Evolutionary conservation across 2,888 invertebrate genomes (phyloP).

Genomic region (Scaptomyza caliginosa): DNA sequence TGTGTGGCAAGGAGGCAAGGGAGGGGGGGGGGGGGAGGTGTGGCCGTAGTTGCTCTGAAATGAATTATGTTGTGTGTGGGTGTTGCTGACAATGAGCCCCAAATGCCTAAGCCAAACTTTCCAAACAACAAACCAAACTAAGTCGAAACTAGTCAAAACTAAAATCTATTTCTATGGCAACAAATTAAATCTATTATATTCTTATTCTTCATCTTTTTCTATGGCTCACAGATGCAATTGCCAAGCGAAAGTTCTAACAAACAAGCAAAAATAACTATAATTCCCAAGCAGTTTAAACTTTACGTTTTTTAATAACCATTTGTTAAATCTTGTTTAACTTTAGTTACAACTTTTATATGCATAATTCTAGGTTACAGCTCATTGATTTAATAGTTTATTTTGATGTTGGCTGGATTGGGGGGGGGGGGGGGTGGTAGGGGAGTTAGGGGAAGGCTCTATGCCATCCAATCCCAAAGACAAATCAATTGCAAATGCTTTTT

Average conservation of each 20-base stretch:
- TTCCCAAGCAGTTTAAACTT: slow-evolving; percentile 9
- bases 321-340: background rate
- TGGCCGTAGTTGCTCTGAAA: slow-evolving; percentile 18
- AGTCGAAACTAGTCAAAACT: slow-evolving; percentile 34
- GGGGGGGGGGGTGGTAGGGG: background rate
- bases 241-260: slow-evolving; percentile 18
- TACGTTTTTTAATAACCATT: background rate
- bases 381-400: slow-evolving; percentile 37
- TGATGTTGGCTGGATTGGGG: slow-evolving; percentile 16
- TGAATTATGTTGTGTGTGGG: slow-evolving; percentile 50
- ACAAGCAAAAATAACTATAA: background rate
- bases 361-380: slow-evolving; percentile 18
- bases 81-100: slow-evolving; percentile 43
- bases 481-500: slow-evolving; percentile 40
- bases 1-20: background rate
- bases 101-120: slow-evolving; percentile 39
- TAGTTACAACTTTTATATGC: background rate
- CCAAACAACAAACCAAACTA: slow-evolving; percentile 41
- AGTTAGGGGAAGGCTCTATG: background rate
- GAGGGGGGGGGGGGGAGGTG: background rate
- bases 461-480: slow-evolving; percentile 7
- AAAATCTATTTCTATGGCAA: slow-evolving; percentile 19
- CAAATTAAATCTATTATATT: slow-evolving; percentile 13
- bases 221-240: background rate
- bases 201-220: background rate